phyloP scores from a whole-genome alignment of 2,888 invertebrate genomes.

The Leucania comma region DNA sequence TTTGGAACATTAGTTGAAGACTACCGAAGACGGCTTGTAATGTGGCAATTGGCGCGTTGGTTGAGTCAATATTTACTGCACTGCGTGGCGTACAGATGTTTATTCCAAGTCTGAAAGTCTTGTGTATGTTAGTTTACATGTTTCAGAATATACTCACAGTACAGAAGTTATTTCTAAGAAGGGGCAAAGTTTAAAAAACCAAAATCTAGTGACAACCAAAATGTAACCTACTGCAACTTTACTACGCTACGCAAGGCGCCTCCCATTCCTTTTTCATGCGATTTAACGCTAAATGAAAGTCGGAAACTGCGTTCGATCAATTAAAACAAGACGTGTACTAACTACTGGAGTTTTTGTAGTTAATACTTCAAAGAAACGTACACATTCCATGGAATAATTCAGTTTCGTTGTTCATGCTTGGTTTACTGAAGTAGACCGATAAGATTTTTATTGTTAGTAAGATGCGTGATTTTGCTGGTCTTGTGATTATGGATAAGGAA shows the following conservation, averaged over 20 bases:
- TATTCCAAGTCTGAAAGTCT: too few species aligned
- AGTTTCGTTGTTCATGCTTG: constrained; percentile 9
- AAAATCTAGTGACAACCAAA: not conserved
- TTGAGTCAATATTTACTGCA: too few species aligned
- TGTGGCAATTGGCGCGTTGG: too few species aligned
- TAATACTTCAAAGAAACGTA: constrained; percentile 18
- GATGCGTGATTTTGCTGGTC: not conserved
- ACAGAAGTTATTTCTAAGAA: too few species aligned
- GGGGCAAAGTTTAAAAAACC: too few species aligned
- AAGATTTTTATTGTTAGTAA: not conserved
- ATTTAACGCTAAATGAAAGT: constrained; percentile 78
- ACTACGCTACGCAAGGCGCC: constrained; percentile 25
- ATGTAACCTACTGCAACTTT: constrained; percentile 14
- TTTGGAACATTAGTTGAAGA: not conserved
- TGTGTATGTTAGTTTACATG: too few species aligned
- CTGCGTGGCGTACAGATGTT: too few species aligned
- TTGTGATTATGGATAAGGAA: not conserved
- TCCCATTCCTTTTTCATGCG: constrained; percentile 65
- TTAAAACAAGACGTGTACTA: constrained; percentile 36
- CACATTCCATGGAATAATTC: constrained; percentile 28
- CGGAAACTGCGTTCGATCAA: constrained; percentile 73
- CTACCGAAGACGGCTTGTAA: too few species aligned
- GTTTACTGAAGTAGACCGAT: constrained; percentile 1
- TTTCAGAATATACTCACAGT: too few species aligned
- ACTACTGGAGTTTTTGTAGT: constrained; percentile 43